Evolutionary conservation across 2,888 invertebrate species (phyloP), one percentile per base, ranked within the genome.

Genomic region (Nebria brevicollis): DNA sequence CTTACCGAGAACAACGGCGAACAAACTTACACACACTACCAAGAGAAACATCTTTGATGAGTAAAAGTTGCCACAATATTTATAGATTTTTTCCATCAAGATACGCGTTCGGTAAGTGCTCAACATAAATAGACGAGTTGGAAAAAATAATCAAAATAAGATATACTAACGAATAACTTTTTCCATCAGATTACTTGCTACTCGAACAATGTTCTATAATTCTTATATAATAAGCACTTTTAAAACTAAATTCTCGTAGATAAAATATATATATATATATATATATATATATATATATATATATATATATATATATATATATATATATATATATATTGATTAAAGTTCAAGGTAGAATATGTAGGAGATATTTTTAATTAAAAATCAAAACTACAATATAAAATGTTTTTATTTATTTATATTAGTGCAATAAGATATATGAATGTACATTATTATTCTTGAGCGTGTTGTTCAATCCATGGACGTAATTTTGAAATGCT

Each of bases 401-500:
- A 20, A 20, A 20, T 20, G 20, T 20, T 20, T 20, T 20, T 20
- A 20, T 20, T 20, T 20, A 20, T 20, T 20, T 20, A 20, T 20
- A 20, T 20, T 20, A 20, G 7, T 68, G 10, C 4, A 68, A n/a
- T 0, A 68, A 68, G 25, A 25, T 15, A 70, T 70, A 70, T 15
- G 20, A 1, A 20, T 15, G 15, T 26, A 70, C 1, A 15, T 20
- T 20, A 20, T 20, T 20, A 70, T 13, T 5, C 25, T 70, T 70
- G 41, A 15, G 54, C 11, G 54, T 77, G 42, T 65, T 78, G n/a
- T 26, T 78, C 65, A 34, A 78, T 78, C 77, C 77, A 78, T 25
- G 77, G 66, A 3, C 66, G 65, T 11, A 78, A 34, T 2, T n/a
- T 65, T 13, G 72, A 73, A 26, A 78, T 72, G 25, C 70, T 54